Conservation (phyloP, 2,113 vertebrate species). For the Penelope pileata region DNA sequence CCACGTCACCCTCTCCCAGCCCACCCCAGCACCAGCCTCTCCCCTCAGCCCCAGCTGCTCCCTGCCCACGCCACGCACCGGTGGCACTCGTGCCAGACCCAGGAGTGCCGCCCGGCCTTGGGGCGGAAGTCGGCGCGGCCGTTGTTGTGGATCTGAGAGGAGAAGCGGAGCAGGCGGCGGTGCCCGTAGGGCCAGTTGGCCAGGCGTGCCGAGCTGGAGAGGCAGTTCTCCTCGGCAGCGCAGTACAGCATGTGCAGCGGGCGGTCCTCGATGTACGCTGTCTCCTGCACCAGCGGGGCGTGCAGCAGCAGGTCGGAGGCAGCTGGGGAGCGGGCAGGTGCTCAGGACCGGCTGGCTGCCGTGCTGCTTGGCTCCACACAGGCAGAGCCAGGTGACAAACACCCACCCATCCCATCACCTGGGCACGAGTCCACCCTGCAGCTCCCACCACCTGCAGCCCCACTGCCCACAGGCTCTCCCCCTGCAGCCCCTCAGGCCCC, state of each 20-base stretch:
- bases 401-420: accelerated
- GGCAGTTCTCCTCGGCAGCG: conserved; percentile 93
- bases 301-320: conserved; percentile 93
- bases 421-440: background rate
- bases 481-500: too few species aligned
- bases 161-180: conserved; percentile 95
- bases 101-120: conserved; percentile 95
- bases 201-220: conserved; percentile 86
- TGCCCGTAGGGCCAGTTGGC: conserved; percentile 98
- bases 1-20: background rate
- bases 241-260: conserved; percentile 98
- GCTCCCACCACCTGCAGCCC: background rate
- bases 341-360: background rate
- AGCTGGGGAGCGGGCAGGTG: conserved; percentile 71
- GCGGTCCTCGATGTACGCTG: conserved; percentile 94
- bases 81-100: conserved; percentile 98
- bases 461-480: background rate
- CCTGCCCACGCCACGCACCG: conserved; percentile 69
- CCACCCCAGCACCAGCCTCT: background rate
- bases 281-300: conserved; percentile 90
- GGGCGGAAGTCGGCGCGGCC: conserved; percentile 95
- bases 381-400: accelerated
- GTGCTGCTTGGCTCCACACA: accelerated
- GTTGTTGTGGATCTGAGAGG: conserved; percentile 97
- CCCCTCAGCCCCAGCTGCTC: accelerated